A percentile compares a stretch with the other conserved stretches of the same genome.
Conservation (phyloP, 2,797 vertebrate genomes). For the Scyliorhinus canicula region DNA sequence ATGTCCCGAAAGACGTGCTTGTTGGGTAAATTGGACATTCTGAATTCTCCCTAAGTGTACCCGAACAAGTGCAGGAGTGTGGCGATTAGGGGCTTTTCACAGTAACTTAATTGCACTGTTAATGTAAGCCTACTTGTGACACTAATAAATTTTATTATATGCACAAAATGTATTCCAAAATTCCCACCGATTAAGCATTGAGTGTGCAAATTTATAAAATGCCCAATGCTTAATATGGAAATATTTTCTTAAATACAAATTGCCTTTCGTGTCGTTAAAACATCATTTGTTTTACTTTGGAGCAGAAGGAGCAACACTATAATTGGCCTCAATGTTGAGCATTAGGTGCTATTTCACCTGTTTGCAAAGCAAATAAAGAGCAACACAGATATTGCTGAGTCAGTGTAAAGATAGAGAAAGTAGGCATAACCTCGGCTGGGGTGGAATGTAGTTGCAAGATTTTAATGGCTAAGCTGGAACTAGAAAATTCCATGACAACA, state of each 20-base stretch:
- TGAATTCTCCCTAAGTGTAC: too few relatives aligned
- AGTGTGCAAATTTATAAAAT: background rate
- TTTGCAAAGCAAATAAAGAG: background rate
- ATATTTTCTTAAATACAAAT: background rate
- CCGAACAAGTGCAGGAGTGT: too few relatives aligned
- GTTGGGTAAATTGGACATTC: too few relatives aligned
- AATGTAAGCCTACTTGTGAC: too few relatives aligned
- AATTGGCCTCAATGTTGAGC: background rate
- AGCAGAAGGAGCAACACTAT: background rate
- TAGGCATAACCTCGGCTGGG: background rate
- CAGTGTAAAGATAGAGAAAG: background rate
- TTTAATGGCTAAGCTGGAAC: background rate
- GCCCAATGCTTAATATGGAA: background rate
- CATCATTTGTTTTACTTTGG: background rate
- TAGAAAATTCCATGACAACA: background rate
- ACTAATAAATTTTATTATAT: too few relatives aligned
- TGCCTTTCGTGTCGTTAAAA: background rate
- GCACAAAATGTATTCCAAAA: too few relatives aligned
- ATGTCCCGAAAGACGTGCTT: too few relatives aligned
- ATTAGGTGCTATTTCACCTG: background rate
- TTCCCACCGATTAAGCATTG: background rate
- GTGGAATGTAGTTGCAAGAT: background rate
- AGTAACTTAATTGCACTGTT: too few relatives aligned
- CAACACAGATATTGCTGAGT: background rate
- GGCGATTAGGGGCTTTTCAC: too few relatives aligned